Evolutionary conservation across 2,113 vertebrate species (phyloP).

Genomic region (Dipodomys spectabilis): DNA sequence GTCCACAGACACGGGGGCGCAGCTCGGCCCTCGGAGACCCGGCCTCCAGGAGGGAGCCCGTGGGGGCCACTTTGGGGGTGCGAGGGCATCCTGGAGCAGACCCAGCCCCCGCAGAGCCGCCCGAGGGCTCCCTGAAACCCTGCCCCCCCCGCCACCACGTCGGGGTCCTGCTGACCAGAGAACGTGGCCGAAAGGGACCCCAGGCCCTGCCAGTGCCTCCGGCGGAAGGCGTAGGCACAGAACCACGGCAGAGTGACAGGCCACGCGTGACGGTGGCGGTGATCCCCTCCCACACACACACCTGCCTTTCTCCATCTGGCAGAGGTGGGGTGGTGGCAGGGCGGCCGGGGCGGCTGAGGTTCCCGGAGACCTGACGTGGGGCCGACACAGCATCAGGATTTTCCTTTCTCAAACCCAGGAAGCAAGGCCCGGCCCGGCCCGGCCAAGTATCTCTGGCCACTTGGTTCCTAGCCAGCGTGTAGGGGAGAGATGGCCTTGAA

Average conservation of each 20-base stretch:
- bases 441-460: too few species aligned
- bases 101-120: not conserved
- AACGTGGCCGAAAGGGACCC: too few species aligned
- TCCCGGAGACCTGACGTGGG: not conserved
- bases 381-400: accelerated
- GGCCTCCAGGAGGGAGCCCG: not conserved
- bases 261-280: too few species aligned
- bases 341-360: not conserved
- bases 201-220: not conserved
- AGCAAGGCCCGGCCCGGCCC: not conserved
- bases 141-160: too few species aligned
- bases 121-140: too few species aligned
- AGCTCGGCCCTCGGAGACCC: too few species aligned
- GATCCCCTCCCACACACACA: not conserved
- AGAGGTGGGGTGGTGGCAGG: not conserved
- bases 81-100: not conserved
- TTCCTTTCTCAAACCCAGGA: not conserved
- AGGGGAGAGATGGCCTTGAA: not conserved
- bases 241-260: too few species aligned
- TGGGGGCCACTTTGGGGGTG: not conserved
- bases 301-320: not conserved
- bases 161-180: too few species aligned
- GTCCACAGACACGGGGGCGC: too few species aligned
- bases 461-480: accelerated
- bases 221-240: not conserved